Base-by-base conservation (phyloP, 1,140 invertebrate genomes). In the Vanessa atalanta region DNA sequence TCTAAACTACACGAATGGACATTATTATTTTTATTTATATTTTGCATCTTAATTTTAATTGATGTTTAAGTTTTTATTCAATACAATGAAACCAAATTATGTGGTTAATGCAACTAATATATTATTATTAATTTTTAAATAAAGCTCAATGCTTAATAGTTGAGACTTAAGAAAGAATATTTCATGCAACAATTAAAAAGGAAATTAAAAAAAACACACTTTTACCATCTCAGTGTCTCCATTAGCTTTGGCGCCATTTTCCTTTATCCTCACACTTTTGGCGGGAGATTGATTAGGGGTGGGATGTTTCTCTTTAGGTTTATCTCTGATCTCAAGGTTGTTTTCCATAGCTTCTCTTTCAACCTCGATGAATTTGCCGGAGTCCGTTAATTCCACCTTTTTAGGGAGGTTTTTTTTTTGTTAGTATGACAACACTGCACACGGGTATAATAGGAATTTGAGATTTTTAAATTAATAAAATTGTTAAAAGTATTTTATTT, bases 301-400 rank as follows among this genome's bases (percentile, higher is more conserved):
- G 15, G 66, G 68, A 43, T 70, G 73, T 51, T 78, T 79, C 23
- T 78, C 78, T 72, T 14, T 73, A 53, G 16, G 66, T 66, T 78
- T 84, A 51, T 87, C 82, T 75, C 77, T 82, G 16, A 67, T 71
- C 76, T 73, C 23, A 69, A 55, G 48, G 64, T 43, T 79, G 70
- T 71, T 26, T 65, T 77, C 76, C 50, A 68, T n/a, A 6, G 81
- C 79, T 31, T 87, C 86, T 23, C 85, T 81, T 76, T 93, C 93
- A 15, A 93, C 91, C 89, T 93, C 93, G 79, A 93, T 93, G 87
- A 93, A 93, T 82, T 93, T 92, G n/a, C 91, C 92, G 63, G 92
- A 91, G 70, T 93, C 90, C n/a, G 91, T 93, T 82, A 93, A 67
- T 93, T 93, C 92, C 65, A 93, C 90, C 93, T 93, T 92, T 85